phyloP scores from a whole-genome alignment of 2,797 vertebrate genomes.

The Hipposideros larvatus region DNA sequence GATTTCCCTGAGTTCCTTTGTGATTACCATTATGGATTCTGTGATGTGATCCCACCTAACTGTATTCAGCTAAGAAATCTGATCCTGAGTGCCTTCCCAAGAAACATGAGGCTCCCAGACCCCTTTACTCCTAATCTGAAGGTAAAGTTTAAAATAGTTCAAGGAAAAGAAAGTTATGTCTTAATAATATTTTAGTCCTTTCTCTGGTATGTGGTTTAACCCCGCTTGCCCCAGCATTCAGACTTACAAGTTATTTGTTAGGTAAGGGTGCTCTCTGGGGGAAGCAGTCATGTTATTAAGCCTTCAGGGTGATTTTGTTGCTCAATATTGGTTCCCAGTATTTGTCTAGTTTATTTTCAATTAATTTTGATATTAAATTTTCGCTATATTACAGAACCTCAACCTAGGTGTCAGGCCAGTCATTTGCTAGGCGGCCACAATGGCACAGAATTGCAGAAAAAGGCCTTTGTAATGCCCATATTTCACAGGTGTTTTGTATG shows the following conservation, averaged over 20 bases:
- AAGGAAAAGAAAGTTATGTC: not conserved
- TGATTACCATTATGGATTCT: constrained; percentile 99
- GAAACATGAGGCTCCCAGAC: constrained; percentile 99
- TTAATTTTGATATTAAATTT: constrained; percentile 20
- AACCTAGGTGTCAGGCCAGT: not conserved
- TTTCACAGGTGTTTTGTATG: not conserved
- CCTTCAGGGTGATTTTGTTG: not conserved
- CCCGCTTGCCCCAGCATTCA: accelerated
- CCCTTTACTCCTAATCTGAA: constrained; percentile 99
- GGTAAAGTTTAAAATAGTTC: constrained; percentile 87
- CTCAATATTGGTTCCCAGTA: not conserved
- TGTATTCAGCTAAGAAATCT: constrained; percentile 99
- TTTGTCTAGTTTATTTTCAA: constrained; percentile 31
- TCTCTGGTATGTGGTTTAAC: not conserved
- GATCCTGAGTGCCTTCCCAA: constrained; percentile 99
- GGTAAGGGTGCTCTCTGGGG: not conserved
- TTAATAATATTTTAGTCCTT: constrained; percentile 14
- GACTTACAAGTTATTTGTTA: not conserved
- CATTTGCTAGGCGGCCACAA: not conserved
- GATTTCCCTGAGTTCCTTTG: constrained; percentile 99
- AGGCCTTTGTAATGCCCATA: not conserved
- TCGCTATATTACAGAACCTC: not conserved
- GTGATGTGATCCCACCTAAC: constrained; percentile 99
- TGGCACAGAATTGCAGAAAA: not conserved
- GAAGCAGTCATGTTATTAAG: not conserved